Evolutionary conservation across 2,797 vertebrate genomes (phyloP), one percentile per base, ranked within the genome.

Genomic region (Acanthiza pusilla): DNA sequence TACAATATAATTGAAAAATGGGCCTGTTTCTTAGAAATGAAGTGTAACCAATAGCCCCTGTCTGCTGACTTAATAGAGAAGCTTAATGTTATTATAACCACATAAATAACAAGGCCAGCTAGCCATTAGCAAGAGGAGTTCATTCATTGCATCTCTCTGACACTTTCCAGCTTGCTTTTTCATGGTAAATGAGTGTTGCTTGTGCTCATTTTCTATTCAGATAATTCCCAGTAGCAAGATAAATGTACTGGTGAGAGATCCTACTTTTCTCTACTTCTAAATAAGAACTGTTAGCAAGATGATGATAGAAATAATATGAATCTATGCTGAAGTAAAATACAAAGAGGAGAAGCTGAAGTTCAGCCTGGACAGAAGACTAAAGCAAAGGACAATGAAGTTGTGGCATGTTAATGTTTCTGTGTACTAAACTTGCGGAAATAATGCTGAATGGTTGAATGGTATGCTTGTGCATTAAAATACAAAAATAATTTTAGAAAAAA

Each of bases 51-150:
- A 95, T 92, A 93, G 80, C 61, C 66, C 40, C 11, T 76, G 89
- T 89, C 96, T 96, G 94, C 79, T 83, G 96, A 94, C 96, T 97
- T 96, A 95, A 96, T 95, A 97, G 91, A 94, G 94, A 60, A 82
- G 67, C 92, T 96, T 97, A 97, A 97, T 36, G 21, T 94, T 83
- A 88, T 98, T 97, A 97, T 67, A 57, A 68, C 77, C 63, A 47
- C 96, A 93, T 97, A 96, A 97, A 95, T 93, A 96, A 96, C 87
- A 94, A 94, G 92, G n/a, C n/a, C 55, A 96, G 85, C 32, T 71
- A 65, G 78, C 92, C 66, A 82, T 89, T 76, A 97, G 91, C 89
- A 93, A 85, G 82, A 93, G 57, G 77, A 92, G 79, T 91, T 57
- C 81, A 85, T 92, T 96, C 93, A 76, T 91, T 68, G 78, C 25